Base-by-base conservation (phyloP, 2,888 invertebrate species). In the Dugesia japonica region DNA sequence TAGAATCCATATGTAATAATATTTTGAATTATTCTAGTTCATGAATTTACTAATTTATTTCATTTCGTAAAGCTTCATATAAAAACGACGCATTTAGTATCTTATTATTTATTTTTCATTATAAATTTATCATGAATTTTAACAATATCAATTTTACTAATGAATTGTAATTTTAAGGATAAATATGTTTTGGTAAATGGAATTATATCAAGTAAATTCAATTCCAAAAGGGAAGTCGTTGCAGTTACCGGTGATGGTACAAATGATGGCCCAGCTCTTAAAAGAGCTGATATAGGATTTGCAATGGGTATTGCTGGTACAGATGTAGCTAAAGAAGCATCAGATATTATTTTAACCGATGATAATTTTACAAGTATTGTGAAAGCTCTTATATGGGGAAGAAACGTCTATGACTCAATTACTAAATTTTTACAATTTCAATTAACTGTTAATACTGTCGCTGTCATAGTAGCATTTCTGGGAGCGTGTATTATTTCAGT, bases 241-340 rank as follows among this genome's bases (percentile, higher is more conserved):
- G 97, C 97, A 73, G 95, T 97, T 26, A 97, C 97, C 0, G 95
- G 95, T 0, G 95, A 97, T 86, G 95, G 95, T 71, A 97, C 95
- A 78, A 97, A 97, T 85, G 95, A 97, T 85, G 95, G 94, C 0
- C 95, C 95, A 15, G 95, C 94, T 75, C 86, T 97, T 80, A 97
- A 97, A 86, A 95, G 94, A 86, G 95, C 95, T 77, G 97, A 97
- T 85, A 95, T 97, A 81, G 97, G 97, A 72, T 97, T 97, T 86
- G 95, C 97, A 80, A 97, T 97, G 95, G 97, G 98, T 82, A 97
- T 99, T 83, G 95, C 97, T 80, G 98, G 98, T 76, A 98, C 98
- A 28, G 98, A 98, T 87, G 98, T 98, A 13, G 98, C 98, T 42
- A 98, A 99, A 85, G 97, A 98, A 86, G 98, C 98, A 33, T 98